A percentile compares a stretch with the other conserved stretches of the same genome.
These are phyloP conservation scores for Priocnemis perturbator DNA, from an alignment of 2,888 invertebrate genomes.

Conservation along the genomic window DNA sequence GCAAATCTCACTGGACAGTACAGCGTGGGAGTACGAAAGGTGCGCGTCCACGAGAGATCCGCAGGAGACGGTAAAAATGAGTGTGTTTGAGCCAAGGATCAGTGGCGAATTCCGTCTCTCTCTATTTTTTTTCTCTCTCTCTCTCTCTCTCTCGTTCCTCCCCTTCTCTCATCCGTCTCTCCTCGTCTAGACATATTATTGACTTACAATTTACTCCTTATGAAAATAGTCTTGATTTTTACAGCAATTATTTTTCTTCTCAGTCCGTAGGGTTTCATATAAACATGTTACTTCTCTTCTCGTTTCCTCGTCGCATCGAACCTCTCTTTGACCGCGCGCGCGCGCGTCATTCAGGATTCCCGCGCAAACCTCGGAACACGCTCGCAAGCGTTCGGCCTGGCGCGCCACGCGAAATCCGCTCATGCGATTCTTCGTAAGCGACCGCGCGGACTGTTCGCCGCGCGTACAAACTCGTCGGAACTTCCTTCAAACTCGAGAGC, in stretches of 20 bases:
- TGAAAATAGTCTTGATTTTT: constrained; percentile 72
- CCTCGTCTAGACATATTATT: constrained; percentile 66
- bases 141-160: too few relatives aligned
- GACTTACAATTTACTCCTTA: constrained; percentile 73
- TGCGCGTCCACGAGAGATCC: constrained; percentile 12
- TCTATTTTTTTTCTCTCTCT: too few relatives aligned
- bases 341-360: background rate
- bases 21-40: background rate
- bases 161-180: too few relatives aligned
- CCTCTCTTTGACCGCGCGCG: too few relatives aligned
- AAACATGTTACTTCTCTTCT: constrained; percentile 43
- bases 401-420: too few relatives aligned
- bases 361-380: too few relatives aligned
- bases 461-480: too few relatives aligned
- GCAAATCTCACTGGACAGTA: constrained; percentile 21
- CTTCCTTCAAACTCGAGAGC: too few relatives aligned
- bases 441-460: too few relatives aligned
- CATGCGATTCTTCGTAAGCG: too few relatives aligned
- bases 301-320: constrained; percentile 8
- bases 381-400: too few relatives aligned
- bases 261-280: constrained; percentile 58
- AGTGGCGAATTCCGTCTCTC: constrained; percentile 24
- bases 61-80: constrained; percentile 29
- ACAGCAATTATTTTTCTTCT: constrained; percentile 62
- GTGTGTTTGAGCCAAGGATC: constrained; percentile 36